These are phyloP conservation scores for Asteroscopus sphinx DNA, from an alignment of 2,888 invertebrate genomes.

Conservation along the genomic window DNA sequence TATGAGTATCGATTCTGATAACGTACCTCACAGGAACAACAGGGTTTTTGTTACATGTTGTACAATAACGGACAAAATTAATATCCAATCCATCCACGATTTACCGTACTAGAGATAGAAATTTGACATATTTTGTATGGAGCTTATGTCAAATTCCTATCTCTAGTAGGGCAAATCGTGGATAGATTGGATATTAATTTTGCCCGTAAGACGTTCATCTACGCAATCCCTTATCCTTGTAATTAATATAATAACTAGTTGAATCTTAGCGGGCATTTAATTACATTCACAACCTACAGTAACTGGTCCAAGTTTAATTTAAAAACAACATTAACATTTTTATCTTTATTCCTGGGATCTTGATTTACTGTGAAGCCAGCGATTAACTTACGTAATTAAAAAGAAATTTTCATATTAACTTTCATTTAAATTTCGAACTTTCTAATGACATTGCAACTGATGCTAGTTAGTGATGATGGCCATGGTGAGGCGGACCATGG, in stretches of 20 bases:
- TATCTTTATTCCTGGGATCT: conserved; percentile 50
- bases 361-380: conserved; percentile 37
- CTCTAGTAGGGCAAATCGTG: too few relatives aligned
- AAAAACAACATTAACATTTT: conserved; percentile 56
- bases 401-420: conserved; percentile 28
- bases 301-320: conserved; percentile 45
- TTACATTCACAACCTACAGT: conserved; percentile 23
- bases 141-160: too few relatives aligned
- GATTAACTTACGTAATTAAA: conserved; percentile 48
- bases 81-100: too few relatives aligned
- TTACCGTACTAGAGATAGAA: too few relatives aligned
- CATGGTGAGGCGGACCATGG: conserved; percentile 27
- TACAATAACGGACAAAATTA: too few relatives aligned
- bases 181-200: too few relatives aligned
- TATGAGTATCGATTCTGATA: too few relatives aligned
- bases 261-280: conserved; percentile 37
- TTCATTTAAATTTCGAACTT: conserved; percentile 21
- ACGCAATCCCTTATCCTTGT: background rate
- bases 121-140: too few relatives aligned
- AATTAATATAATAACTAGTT: conserved; percentile 18
- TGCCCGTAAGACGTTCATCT: too few relatives aligned
- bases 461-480: background rate
- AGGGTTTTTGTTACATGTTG: too few relatives aligned
- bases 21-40: too few relatives aligned
- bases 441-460: conserved; percentile 3